Conservation (phyloP, 2,888 invertebrate species). For the Phaedon cochleariae region DNA sequence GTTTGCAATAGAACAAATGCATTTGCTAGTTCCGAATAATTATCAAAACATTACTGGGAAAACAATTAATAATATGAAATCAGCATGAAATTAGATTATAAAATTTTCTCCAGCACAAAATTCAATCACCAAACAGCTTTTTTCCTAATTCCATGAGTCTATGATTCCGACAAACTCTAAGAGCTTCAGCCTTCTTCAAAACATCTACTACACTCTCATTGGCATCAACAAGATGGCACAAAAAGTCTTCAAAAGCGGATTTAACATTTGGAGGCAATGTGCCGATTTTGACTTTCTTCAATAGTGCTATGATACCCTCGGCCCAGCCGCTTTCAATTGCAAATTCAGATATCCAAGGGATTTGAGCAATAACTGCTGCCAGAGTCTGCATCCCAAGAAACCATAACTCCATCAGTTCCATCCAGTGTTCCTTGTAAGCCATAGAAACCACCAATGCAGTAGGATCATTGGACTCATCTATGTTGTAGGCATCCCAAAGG, state of each 20-base stretch:
- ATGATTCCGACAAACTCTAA: slow-evolving; percentile 86
- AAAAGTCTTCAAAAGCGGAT: slow-evolving; percentile 89
- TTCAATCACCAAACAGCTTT: slow-evolving; percentile 85
- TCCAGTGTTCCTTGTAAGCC: slow-evolving; percentile 88
- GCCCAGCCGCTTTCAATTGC: slow-evolving; percentile 95
- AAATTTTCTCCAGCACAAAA: slow-evolving; percentile 12
- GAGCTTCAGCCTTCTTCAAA: slow-evolving; percentile 82
- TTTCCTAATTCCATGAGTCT: slow-evolving; percentile 90
- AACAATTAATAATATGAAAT: neutral
- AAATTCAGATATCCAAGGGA: slow-evolving; percentile 91
- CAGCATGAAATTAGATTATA: neutral
- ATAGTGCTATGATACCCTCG: slow-evolving; percentile 82
- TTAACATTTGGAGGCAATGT: slow-evolving; percentile 84
- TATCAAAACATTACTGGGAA: neutral
- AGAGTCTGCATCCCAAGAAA: slow-evolving; percentile 94
- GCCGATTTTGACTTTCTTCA: slow-evolving; percentile 84
- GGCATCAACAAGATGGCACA: slow-evolving; percentile 84
- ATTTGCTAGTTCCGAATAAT: neutral
- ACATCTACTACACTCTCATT: slow-evolving; percentile 77
- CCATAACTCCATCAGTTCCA: slow-evolving; percentile 90
- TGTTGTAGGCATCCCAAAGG: slow-evolving; percentile 90
- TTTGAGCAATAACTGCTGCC: slow-evolving; percentile 73
- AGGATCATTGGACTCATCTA: slow-evolving; percentile 88
- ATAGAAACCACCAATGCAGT: slow-evolving; percentile 84
- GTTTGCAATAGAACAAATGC: slow-evolving; percentile 9